phyloP scores from a whole-genome alignment of 2,888 invertebrate genomes.

The Yponomeuta plumbellus region DNA sequence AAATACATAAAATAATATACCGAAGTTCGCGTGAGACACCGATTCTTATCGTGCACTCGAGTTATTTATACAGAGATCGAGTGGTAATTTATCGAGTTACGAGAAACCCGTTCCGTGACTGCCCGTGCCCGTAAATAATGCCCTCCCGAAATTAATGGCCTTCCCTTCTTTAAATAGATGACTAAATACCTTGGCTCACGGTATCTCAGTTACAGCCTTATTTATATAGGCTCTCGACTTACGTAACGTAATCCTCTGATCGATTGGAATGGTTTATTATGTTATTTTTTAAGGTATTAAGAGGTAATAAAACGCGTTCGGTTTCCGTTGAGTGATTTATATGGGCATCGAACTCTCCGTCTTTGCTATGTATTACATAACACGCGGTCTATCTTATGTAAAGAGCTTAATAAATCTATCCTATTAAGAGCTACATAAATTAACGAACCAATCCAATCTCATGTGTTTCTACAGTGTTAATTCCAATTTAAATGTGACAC shows the following conservation, averaged over 20 bases:
- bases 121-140: slow-evolving; percentile 72
- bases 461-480: too few species aligned
- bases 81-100: slow-evolving; percentile 62
- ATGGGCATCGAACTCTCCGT: not conserved
- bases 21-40: slow-evolving; percentile 65
- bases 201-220: slow-evolving; percentile 57
- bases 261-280: slow-evolving; percentile 35
- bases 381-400: not conserved
- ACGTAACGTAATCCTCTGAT: slow-evolving; percentile 62
- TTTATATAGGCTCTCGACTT: slow-evolving; percentile 54
- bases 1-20: slow-evolving; percentile 58
- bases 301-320: slow-evolving; percentile 7
- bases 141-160: slow-evolving; percentile 66
- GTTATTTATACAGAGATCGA: slow-evolving; percentile 69
- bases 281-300: slow-evolving; percentile 13
- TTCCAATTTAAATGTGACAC: too few species aligned
- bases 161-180: slow-evolving; percentile 73
- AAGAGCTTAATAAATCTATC: not conserved
- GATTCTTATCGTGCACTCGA: slow-evolving; percentile 70
- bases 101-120: slow-evolving; percentile 71
- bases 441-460: too few species aligned
- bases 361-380: not conserved
- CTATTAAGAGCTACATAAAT: too few species aligned
- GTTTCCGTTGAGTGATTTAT: slow-evolving; percentile 1
- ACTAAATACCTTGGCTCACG: slow-evolving; percentile 68